These are phyloP conservation scores for Stratiomys singularior DNA, from an alignment of 2,888 invertebrate species.

Conservation along the genomic window DNA sequence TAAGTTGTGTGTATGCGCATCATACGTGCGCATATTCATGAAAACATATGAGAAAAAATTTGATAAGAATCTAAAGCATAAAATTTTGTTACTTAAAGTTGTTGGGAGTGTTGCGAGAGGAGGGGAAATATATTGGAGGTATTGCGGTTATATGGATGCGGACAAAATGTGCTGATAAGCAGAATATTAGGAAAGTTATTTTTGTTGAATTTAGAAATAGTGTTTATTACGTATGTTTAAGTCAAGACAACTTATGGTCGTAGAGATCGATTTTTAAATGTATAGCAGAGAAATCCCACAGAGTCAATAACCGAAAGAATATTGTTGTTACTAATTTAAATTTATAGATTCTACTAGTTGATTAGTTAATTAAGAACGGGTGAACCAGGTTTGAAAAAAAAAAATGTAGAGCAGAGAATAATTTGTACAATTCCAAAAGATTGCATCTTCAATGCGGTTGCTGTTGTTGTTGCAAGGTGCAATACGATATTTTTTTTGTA, in stretches of 20 bases:
- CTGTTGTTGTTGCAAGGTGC: no score
- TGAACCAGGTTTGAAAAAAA: no score
- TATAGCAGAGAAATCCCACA: constrained; percentile 20
- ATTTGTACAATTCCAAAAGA: no score
- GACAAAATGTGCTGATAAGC: no score
- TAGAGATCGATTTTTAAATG: no score
- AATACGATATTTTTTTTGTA: no score
- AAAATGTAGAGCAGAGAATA: no score
- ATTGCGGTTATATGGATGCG: no score
- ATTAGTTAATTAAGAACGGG: no score
- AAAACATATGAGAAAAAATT: not conserved
- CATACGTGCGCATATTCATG: not conserved
- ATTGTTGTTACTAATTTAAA: constrained; percentile 40
- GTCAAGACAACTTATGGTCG: not conserved
- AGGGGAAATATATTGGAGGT: not conserved
- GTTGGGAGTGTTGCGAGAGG: not conserved
- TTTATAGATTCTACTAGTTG: constrained; percentile 19
- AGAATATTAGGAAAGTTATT: not conserved
- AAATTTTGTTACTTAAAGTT: not conserved
- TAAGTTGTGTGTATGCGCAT: no score
- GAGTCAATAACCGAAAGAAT: constrained; percentile 38
- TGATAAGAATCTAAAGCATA: not conserved
- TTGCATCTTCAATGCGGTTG: no score
- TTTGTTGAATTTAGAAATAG: not conserved
- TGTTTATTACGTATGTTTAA: not conserved